Evolutionary conservation across 2,888 invertebrate species (phyloP).

Genomic region (Rotaria macrura): DNA sequence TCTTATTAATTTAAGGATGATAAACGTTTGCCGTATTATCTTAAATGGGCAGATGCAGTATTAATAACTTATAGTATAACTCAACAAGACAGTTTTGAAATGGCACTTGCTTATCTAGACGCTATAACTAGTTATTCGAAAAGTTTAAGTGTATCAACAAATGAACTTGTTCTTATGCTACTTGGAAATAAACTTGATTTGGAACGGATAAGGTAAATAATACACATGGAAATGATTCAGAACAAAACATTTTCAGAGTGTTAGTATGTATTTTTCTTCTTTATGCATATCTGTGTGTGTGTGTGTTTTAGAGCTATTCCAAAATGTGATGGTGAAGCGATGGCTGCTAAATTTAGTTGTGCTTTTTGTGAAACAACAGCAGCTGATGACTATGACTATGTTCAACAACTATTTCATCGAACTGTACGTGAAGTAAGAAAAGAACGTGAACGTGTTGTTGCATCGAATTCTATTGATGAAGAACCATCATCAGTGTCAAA

Average conservation of each 20-base stretch:
- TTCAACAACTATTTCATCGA: slow-evolving; percentile 46
- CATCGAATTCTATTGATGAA: slow-evolving; percentile 18
- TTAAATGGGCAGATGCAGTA: slow-evolving; percentile 52
- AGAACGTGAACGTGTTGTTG: slow-evolving; percentile 39
- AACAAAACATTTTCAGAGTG: background rate
- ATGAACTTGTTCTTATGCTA: slow-evolving; percentile 40
- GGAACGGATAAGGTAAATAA: slow-evolving; percentile 50
- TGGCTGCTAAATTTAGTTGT: slow-evolving; percentile 44
- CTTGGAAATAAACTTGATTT: slow-evolving; percentile 52
- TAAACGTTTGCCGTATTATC: slow-evolving; percentile 46
- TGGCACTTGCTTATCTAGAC: slow-evolving; percentile 47
- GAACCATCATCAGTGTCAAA: background rate
- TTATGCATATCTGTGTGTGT: too few relatives aligned
- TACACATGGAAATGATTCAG: background rate
- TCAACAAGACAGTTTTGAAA: slow-evolving; percentile 47
- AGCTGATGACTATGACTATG: slow-evolving; percentile 47
- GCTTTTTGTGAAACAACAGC: slow-evolving; percentile 48
- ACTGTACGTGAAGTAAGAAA: slow-evolving; percentile 42
- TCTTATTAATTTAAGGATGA: slow-evolving; percentile 40
- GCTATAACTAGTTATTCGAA: slow-evolving; percentile 35
- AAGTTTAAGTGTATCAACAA: background rate
- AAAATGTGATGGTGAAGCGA: slow-evolving; percentile 29
- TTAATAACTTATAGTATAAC: slow-evolving; percentile 52
- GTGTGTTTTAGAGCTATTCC: background rate
- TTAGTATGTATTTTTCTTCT: too few relatives aligned